A percentile compares a stretch with the other conserved stretches of the same genome.
These are phyloP conservation scores for Muscicapa adusta DNA, from an alignment of 2,113 vertebrate genomes.

Conservation along the genomic window DNA sequence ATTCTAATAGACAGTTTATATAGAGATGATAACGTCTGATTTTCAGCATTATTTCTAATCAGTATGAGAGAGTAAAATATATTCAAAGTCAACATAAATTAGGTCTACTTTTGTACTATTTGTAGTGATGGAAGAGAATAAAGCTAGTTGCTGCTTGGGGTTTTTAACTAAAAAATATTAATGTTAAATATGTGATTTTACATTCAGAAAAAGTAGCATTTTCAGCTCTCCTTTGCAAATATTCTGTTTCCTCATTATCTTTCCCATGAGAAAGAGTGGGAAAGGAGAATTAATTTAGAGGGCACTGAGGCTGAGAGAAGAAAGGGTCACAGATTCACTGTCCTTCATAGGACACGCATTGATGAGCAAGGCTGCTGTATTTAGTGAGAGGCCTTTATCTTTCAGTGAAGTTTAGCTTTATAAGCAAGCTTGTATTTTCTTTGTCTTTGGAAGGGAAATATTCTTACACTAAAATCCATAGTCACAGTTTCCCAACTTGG, in stretches of 20 bases:
- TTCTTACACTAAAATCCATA: not conserved
- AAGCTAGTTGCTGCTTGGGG: fast-evolving
- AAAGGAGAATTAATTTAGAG: not conserved
- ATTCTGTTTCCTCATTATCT: not conserved
- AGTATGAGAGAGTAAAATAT: not conserved
- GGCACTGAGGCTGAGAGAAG: not conserved
- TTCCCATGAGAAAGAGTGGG: not conserved
- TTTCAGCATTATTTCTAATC: not conserved
- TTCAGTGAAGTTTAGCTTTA: not conserved
- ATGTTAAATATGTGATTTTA: not conserved
- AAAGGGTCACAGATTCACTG: not conserved
- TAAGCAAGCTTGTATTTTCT: not conserved
- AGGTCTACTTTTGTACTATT: not conserved
- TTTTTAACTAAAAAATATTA: not conserved
- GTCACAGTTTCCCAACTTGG: not conserved
- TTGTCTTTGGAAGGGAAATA: not conserved
- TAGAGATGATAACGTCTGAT: not conserved
- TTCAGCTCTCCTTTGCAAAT: not conserved
- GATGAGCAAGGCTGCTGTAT: not conserved
- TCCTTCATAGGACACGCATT: not conserved
- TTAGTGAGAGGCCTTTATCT: not conserved
- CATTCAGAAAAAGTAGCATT: not conserved
- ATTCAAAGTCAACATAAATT: not conserved
- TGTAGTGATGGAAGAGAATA: not conserved
- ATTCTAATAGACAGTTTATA: not conserved